Conservation (phyloP, 2,888 invertebrate genomes). For the Brachylomia viminalis region DNA sequence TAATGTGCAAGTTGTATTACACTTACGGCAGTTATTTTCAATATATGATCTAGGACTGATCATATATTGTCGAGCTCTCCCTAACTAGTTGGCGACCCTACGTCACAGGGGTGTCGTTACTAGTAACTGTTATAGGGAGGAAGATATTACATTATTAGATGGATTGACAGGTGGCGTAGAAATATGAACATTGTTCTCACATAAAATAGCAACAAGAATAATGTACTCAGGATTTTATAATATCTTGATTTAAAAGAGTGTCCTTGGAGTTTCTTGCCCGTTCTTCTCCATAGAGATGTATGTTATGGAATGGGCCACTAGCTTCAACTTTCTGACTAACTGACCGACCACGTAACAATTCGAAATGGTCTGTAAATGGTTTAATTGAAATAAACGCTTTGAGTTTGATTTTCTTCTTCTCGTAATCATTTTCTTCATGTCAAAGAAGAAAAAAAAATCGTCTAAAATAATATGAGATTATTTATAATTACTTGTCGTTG, state of each 20-base stretch:
- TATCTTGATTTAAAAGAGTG: too few species aligned
- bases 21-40: constrained; percentile 42
- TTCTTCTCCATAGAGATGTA: too few species aligned
- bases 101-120: constrained; percentile 21
- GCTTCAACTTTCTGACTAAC: too few species aligned
- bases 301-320: too few species aligned
- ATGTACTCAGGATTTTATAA: too few species aligned
- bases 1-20: constrained; percentile 57
- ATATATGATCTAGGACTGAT: constrained; percentile 48
- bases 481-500: background rate
- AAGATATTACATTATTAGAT: constrained; percentile 28
- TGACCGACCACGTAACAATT: too few species aligned
- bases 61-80: constrained; percentile 36
- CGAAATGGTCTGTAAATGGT: too few species aligned
- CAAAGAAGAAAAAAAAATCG: background rate
- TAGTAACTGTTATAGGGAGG: constrained; percentile 6
- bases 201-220: too few species aligned
- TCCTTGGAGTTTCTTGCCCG: too few species aligned
- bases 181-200: too few species aligned
- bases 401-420: background rate
- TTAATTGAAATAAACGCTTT: too few species aligned
- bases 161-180: constrained; percentile 8
- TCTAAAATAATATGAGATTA: background rate
- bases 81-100: constrained; percentile 34
- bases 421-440: background rate